phyloP scores from a whole-genome alignment of 2,797 vertebrate species.

The Hypotaenidia okinawae region DNA sequence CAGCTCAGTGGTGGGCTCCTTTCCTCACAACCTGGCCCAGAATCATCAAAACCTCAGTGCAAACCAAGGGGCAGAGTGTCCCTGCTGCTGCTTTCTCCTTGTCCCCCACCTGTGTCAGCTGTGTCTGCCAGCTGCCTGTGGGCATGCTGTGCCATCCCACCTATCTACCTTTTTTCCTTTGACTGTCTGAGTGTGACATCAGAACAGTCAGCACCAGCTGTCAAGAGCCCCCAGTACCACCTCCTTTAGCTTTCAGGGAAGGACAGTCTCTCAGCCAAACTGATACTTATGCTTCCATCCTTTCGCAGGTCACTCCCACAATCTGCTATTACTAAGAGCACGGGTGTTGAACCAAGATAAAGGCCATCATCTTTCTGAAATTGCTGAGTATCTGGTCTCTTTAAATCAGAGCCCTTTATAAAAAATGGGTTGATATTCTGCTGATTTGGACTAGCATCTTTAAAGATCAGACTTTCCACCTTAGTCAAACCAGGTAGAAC shows the following conservation, averaged over 20 bases:
- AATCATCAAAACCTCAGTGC: background rate
- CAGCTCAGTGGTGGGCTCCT: background rate
- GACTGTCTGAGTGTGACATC: background rate
- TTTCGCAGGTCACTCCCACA: background rate
- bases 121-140: background rate
- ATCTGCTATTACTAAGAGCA: background rate
- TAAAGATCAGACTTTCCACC: background rate
- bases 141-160: background rate
- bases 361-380: background rate
- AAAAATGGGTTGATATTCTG: background rate
- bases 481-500: background rate
- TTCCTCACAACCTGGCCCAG: background rate
- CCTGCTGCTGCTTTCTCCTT: background rate
- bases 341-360: rapidly evolving
- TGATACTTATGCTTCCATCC: background rate
- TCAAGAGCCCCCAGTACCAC: background rate
- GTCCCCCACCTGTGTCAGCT: background rate
- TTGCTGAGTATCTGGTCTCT: background rate
- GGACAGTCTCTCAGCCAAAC: background rate
- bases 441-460: background rate
- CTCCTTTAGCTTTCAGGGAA: background rate
- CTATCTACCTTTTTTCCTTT: background rate
- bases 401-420: background rate
- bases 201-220: background rate
- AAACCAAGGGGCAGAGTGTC: background rate